Evolutionary conservation across 1,140 invertebrate genomes (phyloP), one percentile per base, ranked within the genome.

Genomic region (Pinna nobilis): DNA sequence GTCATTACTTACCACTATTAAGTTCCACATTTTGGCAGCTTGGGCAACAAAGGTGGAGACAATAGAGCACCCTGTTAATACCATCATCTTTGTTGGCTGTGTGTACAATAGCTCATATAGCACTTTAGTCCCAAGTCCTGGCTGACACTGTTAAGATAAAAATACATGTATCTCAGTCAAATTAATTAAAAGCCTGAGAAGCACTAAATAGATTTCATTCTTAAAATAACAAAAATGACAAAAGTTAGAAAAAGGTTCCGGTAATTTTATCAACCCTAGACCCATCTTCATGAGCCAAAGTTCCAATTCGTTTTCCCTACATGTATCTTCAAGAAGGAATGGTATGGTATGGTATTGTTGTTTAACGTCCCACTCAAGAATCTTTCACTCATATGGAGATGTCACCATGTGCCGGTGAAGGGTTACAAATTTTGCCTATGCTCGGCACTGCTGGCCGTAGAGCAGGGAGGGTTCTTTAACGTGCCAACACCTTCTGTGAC

Each of bases 1-100:
- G 4, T 4, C 20, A 23, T 25, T 13, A 92, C 94, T 93, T 91
- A 99, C 97, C 90, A 99, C 98, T 84, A 99, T 95, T 47, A 99
- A 91, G 90, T 99, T 99, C 98, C 98, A 99, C 95, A 99, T 99
- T 90, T 98, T 98, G 32, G 98, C 98, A 35, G 98, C 97, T 90
- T 99, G 98, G 0, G 98, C 98, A 1, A 99, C 97, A 50, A 98
- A 98, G 9, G 98, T 99, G 83, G 98, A 99, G n/a, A 99, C 98
- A 2, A 97, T 98, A 78, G 96, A 98, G 89, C 98, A 99, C 57
- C 98, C 98, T 1, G 90, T 85, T 32, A 99, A 90, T 59, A 99
- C 90, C 92, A 99, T 96, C 76, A 99, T 90, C 90, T 99, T 99
- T 81, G 96, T 94, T 25, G 98, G 98, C 11, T 82, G 77, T n/a